Evolutionary conservation across 2,113 vertebrate species (phyloP), one percentile per base, ranked within the genome.

Genomic region (Oenanthe melanoleuca): DNA sequence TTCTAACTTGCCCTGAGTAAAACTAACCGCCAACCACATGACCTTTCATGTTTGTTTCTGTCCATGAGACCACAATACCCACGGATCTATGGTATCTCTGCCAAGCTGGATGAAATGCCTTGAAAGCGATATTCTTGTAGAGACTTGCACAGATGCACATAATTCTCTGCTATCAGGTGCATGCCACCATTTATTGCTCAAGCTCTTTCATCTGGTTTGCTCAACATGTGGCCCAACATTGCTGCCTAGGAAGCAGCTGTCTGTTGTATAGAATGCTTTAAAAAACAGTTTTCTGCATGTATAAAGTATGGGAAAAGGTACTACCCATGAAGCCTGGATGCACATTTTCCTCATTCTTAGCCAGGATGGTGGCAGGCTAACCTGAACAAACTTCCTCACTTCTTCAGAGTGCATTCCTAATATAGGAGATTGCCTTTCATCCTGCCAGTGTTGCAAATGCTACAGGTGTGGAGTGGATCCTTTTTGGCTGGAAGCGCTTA

Each of bases 191-290:
- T 81, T 64, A 37, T 26, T 82, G 74, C 38, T 19, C 9, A 31
- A 13, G 28, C 26, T 19, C 9, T 26, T 33, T 74, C 44, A 21
- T 15, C 33, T 52, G 13, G 38, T 84, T 75, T 78, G 52, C 52
- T 74, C 34, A 53, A 38, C 0, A 0, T 6, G 7, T 34, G 26
- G 56, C 53, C 50, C 60, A 87, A 8, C 40, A 6, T 1, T 14
- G 55, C 29, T 28, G 10, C 17, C 23, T 14, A 53, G 33, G 50
- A 53, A 38, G 47, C 55, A 83, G 49, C 29, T 24, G 1, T 33
- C 52, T 49, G 19, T 17, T 0, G 0, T 6, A 52, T 4, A 18
- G 31, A 56, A 23, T 0, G 1, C 57, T 40, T 78, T 23, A 26
- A 86, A n/a, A 67, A 40, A 2, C 8, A n/a, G 5, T n/a, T 63